Conservation (phyloP, 2,797 vertebrate species). For the Halcyon smyrnensis region DNA sequence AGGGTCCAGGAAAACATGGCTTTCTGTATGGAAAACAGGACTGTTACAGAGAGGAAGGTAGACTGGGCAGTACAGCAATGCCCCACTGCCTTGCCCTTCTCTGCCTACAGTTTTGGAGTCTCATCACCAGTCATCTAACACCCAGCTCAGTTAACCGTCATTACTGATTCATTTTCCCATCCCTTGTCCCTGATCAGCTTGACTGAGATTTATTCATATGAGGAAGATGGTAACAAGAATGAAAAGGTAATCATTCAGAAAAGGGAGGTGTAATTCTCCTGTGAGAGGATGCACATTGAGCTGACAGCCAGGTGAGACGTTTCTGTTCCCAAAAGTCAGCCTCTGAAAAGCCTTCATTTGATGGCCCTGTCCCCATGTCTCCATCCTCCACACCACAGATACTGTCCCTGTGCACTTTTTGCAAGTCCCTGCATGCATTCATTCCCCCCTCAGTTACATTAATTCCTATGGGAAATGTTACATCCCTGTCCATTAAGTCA, state of each 20-base stretch:
- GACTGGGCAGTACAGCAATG: not conserved
- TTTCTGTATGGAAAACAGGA: not conserved
- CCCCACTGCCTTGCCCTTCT: not conserved
- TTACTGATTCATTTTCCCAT: not conserved
- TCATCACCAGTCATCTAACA: not conserved
- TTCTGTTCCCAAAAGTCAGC: not conserved
- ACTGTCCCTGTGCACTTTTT: not conserved
- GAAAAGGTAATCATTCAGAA: not conserved
- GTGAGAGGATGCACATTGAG: not conserved
- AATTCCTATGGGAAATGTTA: not conserved
- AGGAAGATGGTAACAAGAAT: not conserved
- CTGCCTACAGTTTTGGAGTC: not conserved
- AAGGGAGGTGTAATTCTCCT: not conserved
- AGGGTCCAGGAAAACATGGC: not conserved
- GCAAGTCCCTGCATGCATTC: not conserved
- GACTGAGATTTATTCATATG: not conserved
- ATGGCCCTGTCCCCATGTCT: not conserved
- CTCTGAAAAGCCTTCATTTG: not conserved
- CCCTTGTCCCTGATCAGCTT: not conserved
- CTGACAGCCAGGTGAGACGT: not conserved
- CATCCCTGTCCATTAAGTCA: not conserved
- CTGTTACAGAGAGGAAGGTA: not conserved
- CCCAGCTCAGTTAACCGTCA: not conserved
- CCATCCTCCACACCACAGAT: not conserved
- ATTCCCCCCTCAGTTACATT: not conserved